Conservation (phyloP, 2,797 vertebrate genomes). For the Cetoscarus ocellatus region DNA sequence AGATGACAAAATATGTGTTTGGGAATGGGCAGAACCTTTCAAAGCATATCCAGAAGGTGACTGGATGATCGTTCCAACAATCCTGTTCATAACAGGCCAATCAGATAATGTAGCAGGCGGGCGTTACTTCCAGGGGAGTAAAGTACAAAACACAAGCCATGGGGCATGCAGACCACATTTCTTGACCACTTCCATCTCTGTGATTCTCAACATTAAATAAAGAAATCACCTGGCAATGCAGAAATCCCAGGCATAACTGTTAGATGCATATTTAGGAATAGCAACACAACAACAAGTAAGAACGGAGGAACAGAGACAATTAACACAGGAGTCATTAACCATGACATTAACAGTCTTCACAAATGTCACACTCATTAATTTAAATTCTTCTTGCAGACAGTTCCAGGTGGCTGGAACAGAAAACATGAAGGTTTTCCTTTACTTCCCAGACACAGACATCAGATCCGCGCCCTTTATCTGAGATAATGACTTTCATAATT, state of each 20-base stretch:
- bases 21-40: too few relatives aligned
- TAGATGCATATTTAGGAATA: not conserved
- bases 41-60: too few relatives aligned
- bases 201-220: too few relatives aligned
- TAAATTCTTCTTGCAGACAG: not conserved
- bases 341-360: not conserved
- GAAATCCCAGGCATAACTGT: not conserved
- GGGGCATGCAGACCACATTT: too few relatives aligned
- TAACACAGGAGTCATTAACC: not conserved
- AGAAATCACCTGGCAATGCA: too few relatives aligned
- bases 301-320: not conserved
- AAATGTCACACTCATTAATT: not conserved
- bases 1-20: too few relatives aligned
- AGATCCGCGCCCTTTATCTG: not conserved
- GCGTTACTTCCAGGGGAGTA: too few relatives aligned
- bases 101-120: too few relatives aligned
- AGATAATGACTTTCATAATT: conserved; percentile 2
- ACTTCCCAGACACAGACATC: not conserved
- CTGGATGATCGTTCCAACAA: too few relatives aligned
- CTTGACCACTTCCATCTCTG: too few relatives aligned
- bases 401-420: not conserved
- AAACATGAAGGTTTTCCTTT: not conserved
- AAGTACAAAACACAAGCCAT: too few relatives aligned
- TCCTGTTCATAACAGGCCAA: too few relatives aligned
- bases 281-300: not conserved